Conservation (phyloP, 2,113 vertebrate genomes). For the Brachyistius frenatus region DNA sequence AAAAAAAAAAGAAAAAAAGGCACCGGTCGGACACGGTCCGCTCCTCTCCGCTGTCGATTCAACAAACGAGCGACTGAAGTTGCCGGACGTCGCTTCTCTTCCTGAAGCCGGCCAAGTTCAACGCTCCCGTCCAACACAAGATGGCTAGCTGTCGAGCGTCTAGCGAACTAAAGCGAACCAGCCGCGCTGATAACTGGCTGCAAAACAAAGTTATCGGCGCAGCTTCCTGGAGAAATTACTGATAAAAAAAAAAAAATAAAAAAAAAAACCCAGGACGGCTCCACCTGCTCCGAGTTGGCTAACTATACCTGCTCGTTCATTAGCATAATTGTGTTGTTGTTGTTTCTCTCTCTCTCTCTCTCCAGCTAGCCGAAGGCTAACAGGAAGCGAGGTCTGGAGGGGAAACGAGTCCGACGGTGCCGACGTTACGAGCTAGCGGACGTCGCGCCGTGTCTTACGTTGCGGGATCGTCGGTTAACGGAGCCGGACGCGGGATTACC, state of each 20-base stretch:
- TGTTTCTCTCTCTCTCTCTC: background rate
- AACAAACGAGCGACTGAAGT: background rate
- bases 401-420: constrained; percentile 76
- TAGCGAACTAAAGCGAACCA: constrained; percentile 62
- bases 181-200: constrained; percentile 13
- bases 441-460: constrained; percentile 27
- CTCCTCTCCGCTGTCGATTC: background rate
- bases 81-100: background rate
- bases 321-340: constrained; percentile 51
- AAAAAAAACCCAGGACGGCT: background rate
- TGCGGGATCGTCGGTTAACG: background rate
- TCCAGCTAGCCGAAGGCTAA: constrained; percentile 73
- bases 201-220: constrained; percentile 50
- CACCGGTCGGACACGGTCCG: background rate
- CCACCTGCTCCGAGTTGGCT: constrained; percentile 33
- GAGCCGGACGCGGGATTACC: background rate
- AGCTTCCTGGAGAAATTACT: constrained; percentile 4
- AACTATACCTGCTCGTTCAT: constrained; percentile 52
- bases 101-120: constrained; percentile 48
- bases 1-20: background rate
- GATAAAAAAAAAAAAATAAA: no score
- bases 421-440: constrained; percentile 72
- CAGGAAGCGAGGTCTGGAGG: constrained; percentile 75
- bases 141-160: constrained; percentile 68
- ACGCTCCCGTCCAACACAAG: constrained; percentile 62